Base-by-base conservation (phyloP, 2,797 vertebrate species). In the Sebastes jordani region DNA sequence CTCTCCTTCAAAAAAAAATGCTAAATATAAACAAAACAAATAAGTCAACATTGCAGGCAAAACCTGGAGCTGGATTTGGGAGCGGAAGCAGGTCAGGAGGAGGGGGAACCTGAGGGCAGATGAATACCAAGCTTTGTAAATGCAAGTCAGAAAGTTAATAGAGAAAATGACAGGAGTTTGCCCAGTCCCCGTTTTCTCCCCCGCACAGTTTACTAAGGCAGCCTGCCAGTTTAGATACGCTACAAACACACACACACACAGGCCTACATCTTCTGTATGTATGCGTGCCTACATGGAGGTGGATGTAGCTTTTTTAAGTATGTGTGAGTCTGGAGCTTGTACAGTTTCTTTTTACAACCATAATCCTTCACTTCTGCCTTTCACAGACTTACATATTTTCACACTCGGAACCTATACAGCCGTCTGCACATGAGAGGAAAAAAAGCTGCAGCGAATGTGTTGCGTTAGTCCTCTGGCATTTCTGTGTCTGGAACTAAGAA, bases 111-210 rank as follows among this genome's bases (percentile, higher is more conserved):
- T 67, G 82, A 77, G 64, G 70, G 32, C 61, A 61, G 81, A 94
- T 96, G 95, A 96, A 96, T 96, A 87, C 93, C 72, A 64, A 82
- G 77, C 94, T 95, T 96, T 96, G 95, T 96, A 63, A 82, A 86
- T 25, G 78, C 27, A 72, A 87, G 91, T 88, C 81, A 84, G 81
- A 93, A 90, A 90, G 87, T 93, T 94, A 93, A 89, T 91, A 89
- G 91, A 95, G 92, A 95, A 95, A 95, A 93, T 92, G 90, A 94
- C 89, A 92, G 90, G 88, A 92, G 86, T 90, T 92, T 88, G 68
- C 89, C 84, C 74, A 87, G 79, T 85, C 75, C 86, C 88, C 85
- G 67, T 73, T 83, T 83, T 78, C 82, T 79, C 88, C 81, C 83
- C 84, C 59, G 59, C 86, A 74, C 83, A 80, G 94, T 96, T 95